Base-by-base conservation (phyloP, 2,113 vertebrate species). In the Carettochelys insculpta region DNA sequence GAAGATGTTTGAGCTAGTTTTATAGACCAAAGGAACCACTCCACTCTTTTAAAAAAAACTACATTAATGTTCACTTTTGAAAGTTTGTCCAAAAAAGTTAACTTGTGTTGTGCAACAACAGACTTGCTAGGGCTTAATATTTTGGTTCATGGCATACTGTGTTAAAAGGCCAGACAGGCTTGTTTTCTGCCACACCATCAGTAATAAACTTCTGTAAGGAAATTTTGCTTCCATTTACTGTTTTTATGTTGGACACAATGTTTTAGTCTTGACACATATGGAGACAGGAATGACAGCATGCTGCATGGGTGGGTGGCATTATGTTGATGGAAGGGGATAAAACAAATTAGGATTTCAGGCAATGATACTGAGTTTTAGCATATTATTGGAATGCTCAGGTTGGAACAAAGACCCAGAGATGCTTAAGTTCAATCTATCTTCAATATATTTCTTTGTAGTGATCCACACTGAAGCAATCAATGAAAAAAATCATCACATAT, bases 141-240 rank as follows among this genome's bases (percentile, higher is more conserved):
- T 14, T 52, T 31, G 45, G 51, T 27, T 50, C 1, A 0, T 8
- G 0, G 1, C 14, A 10, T 1, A 0, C 11, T 31, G 50, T 68
- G 20, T 24, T 61, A 77, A 24, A 3, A 48, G 29, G 50, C 4
- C 73, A 77, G 77, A 17, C 27, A 45, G 41, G n/a, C 12, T 14
- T 0, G 0, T 61, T 61, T 80, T 53, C 61, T 87, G 77, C 17
- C 61, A 10, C 8, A 34, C 2, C 11, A 8, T 43, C 71, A 17
- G 8, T 0, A 6, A 47, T 27, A 14, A 20, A 38, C 17, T 51
- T 47, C 2, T 5, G 34, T 56, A 86, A 89, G 82, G 19, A 16
- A 51, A 29, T 86, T 84, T 38, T 68, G 58, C 78, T 27, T 79
- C 8, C 87, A 8, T 9, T 48, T 16, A 51, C 20, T 75, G 56